These are phyloP conservation scores for Vidua chalybeata DNA, from an alignment of 2,113 vertebrate genomes.

Conservation along the genomic window DNA sequence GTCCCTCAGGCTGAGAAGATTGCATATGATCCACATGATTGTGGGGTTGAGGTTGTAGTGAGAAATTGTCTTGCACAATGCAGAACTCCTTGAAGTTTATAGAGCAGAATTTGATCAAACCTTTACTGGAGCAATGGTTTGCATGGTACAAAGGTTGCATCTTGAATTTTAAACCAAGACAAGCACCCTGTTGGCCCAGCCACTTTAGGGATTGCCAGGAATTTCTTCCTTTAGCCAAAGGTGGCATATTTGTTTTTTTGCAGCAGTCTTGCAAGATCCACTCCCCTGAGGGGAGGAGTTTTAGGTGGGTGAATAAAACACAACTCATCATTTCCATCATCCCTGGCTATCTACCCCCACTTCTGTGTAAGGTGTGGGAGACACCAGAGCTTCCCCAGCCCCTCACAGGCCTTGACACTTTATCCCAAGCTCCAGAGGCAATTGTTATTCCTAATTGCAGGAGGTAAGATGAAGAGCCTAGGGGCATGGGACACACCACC, in stretches of 20 bases:
- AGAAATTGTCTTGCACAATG: background rate
- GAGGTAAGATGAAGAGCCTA: background rate
- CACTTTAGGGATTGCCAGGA: background rate
- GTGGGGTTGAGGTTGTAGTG: background rate
- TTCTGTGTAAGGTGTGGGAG: background rate
- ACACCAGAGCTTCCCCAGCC: background rate
- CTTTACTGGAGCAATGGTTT: background rate
- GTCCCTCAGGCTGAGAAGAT: background rate
- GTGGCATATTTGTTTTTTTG: slow-evolving; percentile 22
- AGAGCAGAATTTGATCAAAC: background rate
- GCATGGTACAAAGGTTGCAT: background rate
- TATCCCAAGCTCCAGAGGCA: background rate
- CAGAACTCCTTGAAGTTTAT: background rate
- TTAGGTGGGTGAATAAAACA: slow-evolving; percentile 22
- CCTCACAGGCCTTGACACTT: background rate
- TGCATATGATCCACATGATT: background rate
- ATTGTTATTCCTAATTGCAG: background rate
- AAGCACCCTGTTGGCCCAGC: background rate
- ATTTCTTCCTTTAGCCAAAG: slow-evolving; percentile 17
- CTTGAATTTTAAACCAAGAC: background rate
- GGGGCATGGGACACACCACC: slow-evolving; percentile 1
- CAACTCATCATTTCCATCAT: background rate
- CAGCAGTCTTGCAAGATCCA: slow-evolving; percentile 19
- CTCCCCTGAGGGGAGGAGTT: slow-evolving; percentile 7
- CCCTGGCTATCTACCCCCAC: background rate